A percentile compares a stretch with the other conserved stretches of the same genome.
Conservation (phyloP, 2,888 invertebrate genomes). For the Apodemia hepburni region DNA sequence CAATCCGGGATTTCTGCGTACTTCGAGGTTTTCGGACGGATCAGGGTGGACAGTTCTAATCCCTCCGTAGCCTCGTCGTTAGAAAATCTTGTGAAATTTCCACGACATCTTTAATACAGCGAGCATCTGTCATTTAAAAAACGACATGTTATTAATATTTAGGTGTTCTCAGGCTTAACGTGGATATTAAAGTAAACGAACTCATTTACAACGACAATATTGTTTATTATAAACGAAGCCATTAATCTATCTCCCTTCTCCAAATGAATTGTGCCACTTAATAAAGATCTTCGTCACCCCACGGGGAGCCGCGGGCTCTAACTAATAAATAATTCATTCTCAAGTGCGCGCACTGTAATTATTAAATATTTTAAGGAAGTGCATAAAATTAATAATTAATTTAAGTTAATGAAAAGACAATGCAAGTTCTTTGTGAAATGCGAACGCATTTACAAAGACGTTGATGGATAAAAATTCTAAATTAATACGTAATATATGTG, state of each 20-base stretch:
- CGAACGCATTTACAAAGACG: not conserved
- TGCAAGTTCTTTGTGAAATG: slow-evolving; percentile 24
- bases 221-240: slow-evolving; percentile 46
- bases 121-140: slow-evolving; percentile 8
- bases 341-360: slow-evolving; percentile 21
- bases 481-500: too few species aligned
- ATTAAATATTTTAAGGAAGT: slow-evolving; percentile 12
- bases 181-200: slow-evolving; percentile 29
- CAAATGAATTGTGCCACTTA: slow-evolving; percentile 52
- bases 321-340: slow-evolving; percentile 42
- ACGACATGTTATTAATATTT: slow-evolving; percentile 14
- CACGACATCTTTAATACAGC: slow-evolving; percentile 3
- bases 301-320: slow-evolving; percentile 33
- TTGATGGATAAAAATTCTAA: too few species aligned
- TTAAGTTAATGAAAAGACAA: not conserved
- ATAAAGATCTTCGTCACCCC: slow-evolving; percentile 47
- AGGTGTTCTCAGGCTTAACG: slow-evolving; percentile 7
- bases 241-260: slow-evolving; percentile 48
- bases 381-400: slow-evolving; percentile 5
- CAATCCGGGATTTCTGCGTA: slow-evolving; percentile 2
- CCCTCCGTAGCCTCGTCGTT: not conserved
- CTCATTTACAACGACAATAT: slow-evolving; percentile 42
- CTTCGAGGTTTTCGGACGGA: not conserved
- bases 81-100: slow-evolving; percentile 1
- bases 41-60: not conserved